Percentiles rank a stretch among this genome's conserved stretches.
Evolutionary conservation across 2,113 vertebrate genomes (phyloP).

Genomic region (Megatriorchis doriae): DNA sequence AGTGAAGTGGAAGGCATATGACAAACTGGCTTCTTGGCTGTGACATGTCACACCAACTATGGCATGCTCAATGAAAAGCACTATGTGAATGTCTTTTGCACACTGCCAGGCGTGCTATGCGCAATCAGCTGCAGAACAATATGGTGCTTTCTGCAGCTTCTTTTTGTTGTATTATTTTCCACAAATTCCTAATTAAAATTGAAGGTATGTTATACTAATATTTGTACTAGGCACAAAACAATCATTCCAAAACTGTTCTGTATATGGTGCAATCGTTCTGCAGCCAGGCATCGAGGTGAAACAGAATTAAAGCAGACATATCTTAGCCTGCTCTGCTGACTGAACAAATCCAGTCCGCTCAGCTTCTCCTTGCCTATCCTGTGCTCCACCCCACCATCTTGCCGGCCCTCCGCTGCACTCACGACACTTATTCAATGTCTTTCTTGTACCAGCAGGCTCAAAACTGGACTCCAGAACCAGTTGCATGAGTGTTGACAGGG

Average conservation of each 20-base stretch:
- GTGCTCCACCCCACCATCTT: background rate
- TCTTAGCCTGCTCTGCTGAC: background rate
- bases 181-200: background rate
- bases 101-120: background rate
- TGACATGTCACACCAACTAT: conserved; percentile 29
- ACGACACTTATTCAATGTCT: background rate
- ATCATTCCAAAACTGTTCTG: background rate
- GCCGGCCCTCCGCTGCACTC: background rate
- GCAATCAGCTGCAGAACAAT: background rate
- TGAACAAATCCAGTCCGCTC: background rate
- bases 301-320: background rate
- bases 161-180: background rate
- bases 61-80: conserved; percentile 33
- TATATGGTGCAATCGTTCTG: background rate
- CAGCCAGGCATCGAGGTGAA: background rate
- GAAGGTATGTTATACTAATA: background rate
- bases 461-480: background rate
- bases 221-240: background rate
- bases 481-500: background rate
- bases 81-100: conserved; percentile 12
- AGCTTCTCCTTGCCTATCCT: background rate
- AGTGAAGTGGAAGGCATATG: conserved; percentile 40
- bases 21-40: conserved; percentile 25
- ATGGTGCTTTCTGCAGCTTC: background rate
- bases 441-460: background rate